Evolutionary conservation across 2,113 vertebrate genomes (phyloP).

Genomic region (Sturnira hondurensis): DNA sequence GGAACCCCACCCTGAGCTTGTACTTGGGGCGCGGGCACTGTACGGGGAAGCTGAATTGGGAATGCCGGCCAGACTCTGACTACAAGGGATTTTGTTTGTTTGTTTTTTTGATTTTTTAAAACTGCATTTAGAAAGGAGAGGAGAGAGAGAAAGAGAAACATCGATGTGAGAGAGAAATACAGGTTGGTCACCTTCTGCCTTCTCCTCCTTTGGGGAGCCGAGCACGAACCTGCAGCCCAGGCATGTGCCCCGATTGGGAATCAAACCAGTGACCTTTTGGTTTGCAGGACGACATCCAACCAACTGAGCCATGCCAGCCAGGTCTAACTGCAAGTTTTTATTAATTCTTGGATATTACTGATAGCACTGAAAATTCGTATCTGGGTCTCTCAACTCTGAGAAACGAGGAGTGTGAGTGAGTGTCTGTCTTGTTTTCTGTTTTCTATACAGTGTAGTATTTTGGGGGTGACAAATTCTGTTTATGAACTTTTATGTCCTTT

Average conservation of each 20-base stretch:
- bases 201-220: no score
- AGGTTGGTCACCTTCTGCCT: no score
- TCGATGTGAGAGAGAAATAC: no score
- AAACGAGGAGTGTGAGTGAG: fast-evolving
- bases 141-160: no score
- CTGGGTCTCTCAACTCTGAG: not conserved
- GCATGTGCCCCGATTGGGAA: not conserved
- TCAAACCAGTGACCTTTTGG: not conserved
- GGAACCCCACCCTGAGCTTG: fast-evolving
- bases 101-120: not conserved
- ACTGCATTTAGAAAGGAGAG: no score
- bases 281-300: not conserved
- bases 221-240: no score
- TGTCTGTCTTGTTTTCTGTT: not conserved
- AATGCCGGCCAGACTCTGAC: not conserved
- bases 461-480: no score
- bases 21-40: not conserved
- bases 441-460: no score
- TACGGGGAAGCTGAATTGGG: not conserved
- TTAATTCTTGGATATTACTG: not conserved
- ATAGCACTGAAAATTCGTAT: not conserved
- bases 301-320: no score
- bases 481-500: no score
- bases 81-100: not conserved
- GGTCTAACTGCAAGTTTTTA: not conserved